Base-by-base conservation (phyloP, 2,888 invertebrate species). In the Phyllotreta striolata region DNA sequence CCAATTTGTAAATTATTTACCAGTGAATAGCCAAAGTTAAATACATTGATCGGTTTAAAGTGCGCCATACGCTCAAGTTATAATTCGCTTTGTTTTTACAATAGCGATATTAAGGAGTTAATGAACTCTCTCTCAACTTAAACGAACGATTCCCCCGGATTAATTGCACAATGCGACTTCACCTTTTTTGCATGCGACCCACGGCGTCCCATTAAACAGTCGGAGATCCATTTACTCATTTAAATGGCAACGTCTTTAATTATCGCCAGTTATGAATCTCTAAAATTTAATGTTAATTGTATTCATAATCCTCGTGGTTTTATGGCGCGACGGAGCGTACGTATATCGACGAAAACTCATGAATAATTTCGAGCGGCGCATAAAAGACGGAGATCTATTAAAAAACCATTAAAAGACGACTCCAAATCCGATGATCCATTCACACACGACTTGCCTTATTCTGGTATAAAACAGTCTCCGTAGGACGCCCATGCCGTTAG, bases 221-320 rank as follows among this genome's bases (percentile, higher is more conserved):
- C 39, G 43, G 43, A 59, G n/a, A 41, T 43, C 51, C 24, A 43
- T 51, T 59, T 51, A 41, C 34, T 51, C 52, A 51, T 59, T 51
- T 41, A 59, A 59, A 59, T 13, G 35, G 49, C 58, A 51, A 59
- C 51, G 14, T 59, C 37, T 51, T 51, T 59, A 59, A 59, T 59
- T 51, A 43, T 51, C 43, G 37, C 12, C 12, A 34, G 49, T 24
- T 24, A 10, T 35, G 38, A 9, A 24, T 9, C 7, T 12, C 1
- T 51, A 24, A 24, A 24, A 24, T 59, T 41, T 8, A 7, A 40
- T 49, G 39, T 38, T 47, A 58, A 58, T 40, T 46, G 35, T 24
- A 49, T 49, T 49, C 58, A 47, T 57, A 46, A 37, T 55, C 41
- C 40, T 40, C 40, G 40, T 35, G 47, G 47, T 14, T 47, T 57